A percentile compares a stretch with the other conserved stretches of the same genome.
These are phyloP conservation scores for Perizoma flavofasciatum DNA, from an alignment of 2,888 invertebrate genomes.

Conservation along the genomic window DNA sequence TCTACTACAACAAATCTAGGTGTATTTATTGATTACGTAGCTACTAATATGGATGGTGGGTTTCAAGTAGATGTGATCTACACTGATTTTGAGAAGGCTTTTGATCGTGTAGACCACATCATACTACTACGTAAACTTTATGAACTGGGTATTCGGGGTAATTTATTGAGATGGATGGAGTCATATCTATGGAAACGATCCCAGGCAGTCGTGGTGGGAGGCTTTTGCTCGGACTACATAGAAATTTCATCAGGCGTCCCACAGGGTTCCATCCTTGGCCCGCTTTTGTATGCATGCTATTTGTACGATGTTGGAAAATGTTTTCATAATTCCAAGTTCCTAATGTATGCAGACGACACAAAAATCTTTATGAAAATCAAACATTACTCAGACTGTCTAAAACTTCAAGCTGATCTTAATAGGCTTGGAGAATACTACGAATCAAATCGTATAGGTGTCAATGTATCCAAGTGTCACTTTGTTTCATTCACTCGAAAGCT, in stretches of 20 bases:
- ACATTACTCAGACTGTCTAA: no score
- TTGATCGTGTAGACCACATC: slow-evolving; percentile 31
- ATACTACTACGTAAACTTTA: slow-evolving; percentile 5
- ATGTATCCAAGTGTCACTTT: no score
- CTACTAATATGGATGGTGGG: not conserved
- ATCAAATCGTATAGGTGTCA: no score
- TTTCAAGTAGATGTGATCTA: slow-evolving; percentile 15
- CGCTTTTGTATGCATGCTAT: slow-evolving; percentile 3
- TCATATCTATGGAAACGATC: slow-evolving; percentile 5
- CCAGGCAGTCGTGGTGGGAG: slow-evolving; percentile 3
- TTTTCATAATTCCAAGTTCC: no score
- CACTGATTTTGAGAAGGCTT: slow-evolving; percentile 35
- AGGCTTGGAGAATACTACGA: no score
- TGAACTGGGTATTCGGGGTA: slow-evolving; percentile 6
- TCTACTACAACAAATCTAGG: not conserved
- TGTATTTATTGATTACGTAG: not conserved
- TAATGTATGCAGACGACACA: not conserved
- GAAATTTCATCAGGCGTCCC: not conserved
- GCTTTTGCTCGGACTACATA: slow-evolving; percentile 1
- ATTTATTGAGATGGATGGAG: slow-evolving; percentile 9
- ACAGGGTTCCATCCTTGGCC: slow-evolving; percentile 3
- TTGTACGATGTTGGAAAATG: no score
- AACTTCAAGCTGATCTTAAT: no score
- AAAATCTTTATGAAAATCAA: not conserved
- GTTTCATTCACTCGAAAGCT: no score